Conservation (phyloP, 64 coral and sea anemone genomes). For the Trachythela sp. region DNA sequence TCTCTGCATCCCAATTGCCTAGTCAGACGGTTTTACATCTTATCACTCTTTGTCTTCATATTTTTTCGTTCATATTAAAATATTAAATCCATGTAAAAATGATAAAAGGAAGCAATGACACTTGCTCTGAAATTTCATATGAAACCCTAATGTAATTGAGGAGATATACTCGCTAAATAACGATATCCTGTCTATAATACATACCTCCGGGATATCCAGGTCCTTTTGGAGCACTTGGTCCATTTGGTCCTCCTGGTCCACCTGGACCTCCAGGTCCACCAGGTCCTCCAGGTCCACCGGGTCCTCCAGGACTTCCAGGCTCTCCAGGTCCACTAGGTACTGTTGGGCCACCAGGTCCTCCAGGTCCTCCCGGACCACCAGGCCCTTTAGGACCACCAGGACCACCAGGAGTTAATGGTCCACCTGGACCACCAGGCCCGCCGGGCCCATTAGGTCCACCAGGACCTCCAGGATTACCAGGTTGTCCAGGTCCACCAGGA, state of each 20-base stretch:
- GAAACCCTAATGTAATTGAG: too few species aligned
- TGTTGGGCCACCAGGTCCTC: not conserved
- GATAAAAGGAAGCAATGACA: too few species aligned
- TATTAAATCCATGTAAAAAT: too few species aligned
- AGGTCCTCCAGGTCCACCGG: not conserved
- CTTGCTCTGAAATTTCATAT: too few species aligned
- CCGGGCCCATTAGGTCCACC: not conserved
- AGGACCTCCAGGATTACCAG: not conserved
- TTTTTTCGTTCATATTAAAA: too few species aligned
- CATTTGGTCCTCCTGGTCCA: not conserved
- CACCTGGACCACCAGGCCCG: not conserved
- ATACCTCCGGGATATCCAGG: not conserved
- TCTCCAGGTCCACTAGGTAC: not conserved
- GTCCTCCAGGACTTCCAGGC: not conserved
- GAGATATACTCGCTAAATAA: too few species aligned
- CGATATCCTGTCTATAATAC: too few species aligned
- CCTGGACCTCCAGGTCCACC: not conserved
- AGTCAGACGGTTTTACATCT: too few species aligned
- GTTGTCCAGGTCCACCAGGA: slow-evolving; percentile 2
- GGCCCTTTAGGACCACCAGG: not conserved
- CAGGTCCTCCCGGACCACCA: not conserved
- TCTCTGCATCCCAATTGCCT: too few species aligned
- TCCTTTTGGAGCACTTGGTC: slow-evolving; percentile 8
- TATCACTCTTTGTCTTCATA: too few species aligned
- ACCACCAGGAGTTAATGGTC: slow-evolving; percentile 3